Conservation (phyloP, 2,797 vertebrate species). For the Sparus aurata region DNA sequence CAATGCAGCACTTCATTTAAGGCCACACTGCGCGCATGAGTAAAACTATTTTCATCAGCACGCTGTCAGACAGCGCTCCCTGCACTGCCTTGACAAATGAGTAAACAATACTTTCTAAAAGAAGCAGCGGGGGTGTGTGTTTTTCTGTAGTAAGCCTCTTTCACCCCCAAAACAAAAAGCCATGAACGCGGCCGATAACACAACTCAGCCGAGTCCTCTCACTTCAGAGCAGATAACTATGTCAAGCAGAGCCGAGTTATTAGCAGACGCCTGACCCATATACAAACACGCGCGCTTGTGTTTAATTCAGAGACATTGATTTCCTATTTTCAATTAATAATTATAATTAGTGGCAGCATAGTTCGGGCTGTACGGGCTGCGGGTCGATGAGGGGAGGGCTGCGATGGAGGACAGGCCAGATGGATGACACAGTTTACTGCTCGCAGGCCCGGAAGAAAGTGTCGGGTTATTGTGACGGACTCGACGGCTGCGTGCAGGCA, state of each 20-base stretch:
- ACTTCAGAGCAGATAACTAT: constrained; percentile 25
- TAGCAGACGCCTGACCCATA: constrained; percentile 61
- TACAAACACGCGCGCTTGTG: constrained; percentile 55
- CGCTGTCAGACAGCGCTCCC: constrained; percentile 38
- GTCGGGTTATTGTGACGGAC: constrained; percentile 37
- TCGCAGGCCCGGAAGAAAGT: constrained; percentile 42
- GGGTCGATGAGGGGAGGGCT: constrained; percentile 85
- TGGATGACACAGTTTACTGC: constrained; percentile 86
- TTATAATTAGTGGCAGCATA: constrained; percentile 94
- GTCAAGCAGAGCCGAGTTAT: constrained; percentile 40
- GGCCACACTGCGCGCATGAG: constrained; percentile 31
- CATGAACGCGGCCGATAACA: constrained; percentile 28
- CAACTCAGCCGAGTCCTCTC: background rate
- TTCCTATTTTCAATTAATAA: constrained; percentile 99
- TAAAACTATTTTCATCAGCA: constrained; percentile 64
- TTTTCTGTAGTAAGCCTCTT: constrained; percentile 23
- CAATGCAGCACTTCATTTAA: constrained; percentile 39
- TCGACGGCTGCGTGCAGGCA: too few species aligned
- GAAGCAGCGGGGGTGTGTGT: background rate
- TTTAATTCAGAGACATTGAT: constrained; percentile 93
- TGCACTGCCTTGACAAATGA: constrained; percentile 51
- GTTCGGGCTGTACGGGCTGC: constrained; percentile 85
- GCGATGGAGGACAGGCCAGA: constrained; percentile 79
- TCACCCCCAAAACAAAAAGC: constrained; percentile 21
- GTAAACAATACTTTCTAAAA: constrained; percentile 54